Percentiles rank a stretch among this genome's conserved stretches.
phyloP scores from a whole-genome alignment of 2,797 vertebrate species.

The Pterois miles region DNA sequence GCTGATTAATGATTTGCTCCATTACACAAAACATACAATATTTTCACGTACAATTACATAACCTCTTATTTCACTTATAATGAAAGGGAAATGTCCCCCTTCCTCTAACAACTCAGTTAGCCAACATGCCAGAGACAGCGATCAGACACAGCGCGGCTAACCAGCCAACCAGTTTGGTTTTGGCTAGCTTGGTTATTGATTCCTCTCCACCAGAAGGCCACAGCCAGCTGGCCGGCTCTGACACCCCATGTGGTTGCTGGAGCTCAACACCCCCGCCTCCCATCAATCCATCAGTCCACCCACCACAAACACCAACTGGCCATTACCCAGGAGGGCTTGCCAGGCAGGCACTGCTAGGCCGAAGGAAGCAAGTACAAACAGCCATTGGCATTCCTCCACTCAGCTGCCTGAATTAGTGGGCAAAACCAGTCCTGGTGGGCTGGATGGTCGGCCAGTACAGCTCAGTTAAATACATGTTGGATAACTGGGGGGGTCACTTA shows the following conservation, averaged over 20 bases:
- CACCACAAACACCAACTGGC: constrained; percentile 56
- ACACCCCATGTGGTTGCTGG: constrained; percentile 50
- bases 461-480: constrained; percentile 5
- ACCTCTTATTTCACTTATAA: constrained; percentile 8
- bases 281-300: constrained; percentile 51
- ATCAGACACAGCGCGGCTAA: constrained; percentile 34
- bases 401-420: constrained; percentile 17
- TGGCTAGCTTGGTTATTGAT: constrained; percentile 41
- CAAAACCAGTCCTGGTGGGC: constrained; percentile 31
- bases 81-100: constrained; percentile 7
- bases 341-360: constrained; percentile 29
- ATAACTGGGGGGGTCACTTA: neutral
- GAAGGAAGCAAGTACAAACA: constrained; percentile 36
- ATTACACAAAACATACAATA: neutral
- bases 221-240: constrained; percentile 50
- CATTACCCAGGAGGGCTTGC: constrained; percentile 20
- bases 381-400: constrained; percentile 56
- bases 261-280: constrained; percentile 43
- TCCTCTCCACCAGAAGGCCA: constrained; percentile 30
- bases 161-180: constrained; percentile 49
- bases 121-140: constrained; percentile 33
- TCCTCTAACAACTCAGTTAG: constrained; percentile 20
- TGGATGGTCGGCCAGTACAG: neutral
- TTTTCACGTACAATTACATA: neutral
- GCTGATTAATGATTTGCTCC: constrained; percentile 5